Conservation (phyloP, 2,113 vertebrate genomes). For the Isurus oxyrinchus region DNA sequence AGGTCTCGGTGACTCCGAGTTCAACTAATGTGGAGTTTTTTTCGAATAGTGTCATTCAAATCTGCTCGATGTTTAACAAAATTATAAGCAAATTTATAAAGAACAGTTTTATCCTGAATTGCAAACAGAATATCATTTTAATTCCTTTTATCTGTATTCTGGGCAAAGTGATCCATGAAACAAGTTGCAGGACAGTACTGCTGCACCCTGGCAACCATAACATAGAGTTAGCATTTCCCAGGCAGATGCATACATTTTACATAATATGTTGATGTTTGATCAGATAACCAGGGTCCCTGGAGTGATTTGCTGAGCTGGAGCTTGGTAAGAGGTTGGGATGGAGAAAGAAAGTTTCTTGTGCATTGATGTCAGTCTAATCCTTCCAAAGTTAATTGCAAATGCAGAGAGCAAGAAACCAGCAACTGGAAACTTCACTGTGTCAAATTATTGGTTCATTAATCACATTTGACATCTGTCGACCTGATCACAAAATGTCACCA, state of each 20-base stretch:
- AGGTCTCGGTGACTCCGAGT: not conserved
- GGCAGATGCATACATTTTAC: not conserved
- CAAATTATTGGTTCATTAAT: not conserved
- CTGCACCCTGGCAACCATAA: not conserved
- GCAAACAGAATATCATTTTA: not conserved
- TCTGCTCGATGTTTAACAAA: not conserved
- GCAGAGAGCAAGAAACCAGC: not conserved
- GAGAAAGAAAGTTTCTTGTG: not conserved
- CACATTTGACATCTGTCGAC: not conserved
- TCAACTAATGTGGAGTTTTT: not conserved
- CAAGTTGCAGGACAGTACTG: not conserved
- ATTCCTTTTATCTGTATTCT: not conserved
- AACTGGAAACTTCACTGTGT: not conserved
- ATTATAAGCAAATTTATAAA: not conserved
- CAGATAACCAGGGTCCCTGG: not conserved
- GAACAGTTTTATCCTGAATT: not conserved
- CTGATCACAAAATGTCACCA: not conserved
- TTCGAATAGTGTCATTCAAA: too few relatives aligned
- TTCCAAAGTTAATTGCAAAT: not conserved
- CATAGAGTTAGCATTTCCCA: not conserved
- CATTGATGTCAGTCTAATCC: not conserved
- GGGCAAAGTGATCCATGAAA: not conserved
- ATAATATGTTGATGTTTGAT: not conserved
- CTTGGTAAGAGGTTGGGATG: not conserved
- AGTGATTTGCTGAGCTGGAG: not conserved